Evolutionary conservation across 2,888 invertebrate genomes (phyloP), one percentile per base, ranked within the genome.

Genomic region (Luperina testacea): DNA sequence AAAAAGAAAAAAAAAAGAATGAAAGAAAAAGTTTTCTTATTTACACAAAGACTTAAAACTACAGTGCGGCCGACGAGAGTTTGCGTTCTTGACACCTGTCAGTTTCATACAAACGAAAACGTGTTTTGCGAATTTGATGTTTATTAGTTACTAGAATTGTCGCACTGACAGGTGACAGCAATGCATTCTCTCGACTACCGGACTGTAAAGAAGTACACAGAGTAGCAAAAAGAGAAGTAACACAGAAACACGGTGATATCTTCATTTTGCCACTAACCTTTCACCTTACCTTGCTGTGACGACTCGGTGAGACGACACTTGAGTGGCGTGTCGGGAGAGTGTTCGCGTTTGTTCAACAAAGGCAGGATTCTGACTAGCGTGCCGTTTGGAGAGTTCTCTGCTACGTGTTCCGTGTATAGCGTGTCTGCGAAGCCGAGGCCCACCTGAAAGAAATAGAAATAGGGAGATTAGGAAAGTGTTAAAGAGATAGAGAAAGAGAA

Each of bases 361-460:
- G 98, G 98, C 73, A 99, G 93, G 9, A 97, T 97, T 91, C 98
- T 97, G 17, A 99, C 97, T 27, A 98, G 93, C 4, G 98, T 97
- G 27, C 98, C 98, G 69, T 97, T 97, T 0, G 97, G 95, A 0
- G 98, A 97, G 93, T 98, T 98, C 94, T 99, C 99, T 0, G 98
- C 97, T 0, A 99, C 97, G 81, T 98, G 98, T 1, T 98, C 98
- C 72, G 98, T 98, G 92, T 99, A 99, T 0, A 98, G 97, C 71
- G 98, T 98, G 91, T 99, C 99, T 11, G 98, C 98, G 92, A 99
- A 99, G 1, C 99, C 98, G 51, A 99, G 96, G 1, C 98, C 98
- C 11, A 98, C 97, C 97, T 98, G 92, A 0, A 38, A 57, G 4
- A 20, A n/a, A 38, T 57, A 70, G 57, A 53, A 57, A 32, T 24